These are phyloP conservation scores for Wasmannia auropunctata DNA, from an alignment of 1,140 invertebrate species.

Conservation along the genomic window DNA sequence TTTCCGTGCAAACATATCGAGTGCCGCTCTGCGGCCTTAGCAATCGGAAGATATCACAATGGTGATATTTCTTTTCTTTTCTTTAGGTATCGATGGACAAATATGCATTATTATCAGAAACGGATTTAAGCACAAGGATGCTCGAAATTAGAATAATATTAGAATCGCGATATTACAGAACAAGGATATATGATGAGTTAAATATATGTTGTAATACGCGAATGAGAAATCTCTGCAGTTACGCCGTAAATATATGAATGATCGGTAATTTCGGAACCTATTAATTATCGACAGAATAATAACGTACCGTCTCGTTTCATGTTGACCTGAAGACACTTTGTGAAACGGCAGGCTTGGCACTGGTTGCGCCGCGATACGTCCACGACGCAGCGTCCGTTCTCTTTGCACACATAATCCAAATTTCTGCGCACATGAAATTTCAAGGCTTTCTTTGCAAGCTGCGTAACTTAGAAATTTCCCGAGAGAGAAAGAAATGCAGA, in stretches of 20 bases:
- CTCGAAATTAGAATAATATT: neutral
- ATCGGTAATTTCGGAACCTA: neutral
- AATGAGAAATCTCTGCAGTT: neutral
- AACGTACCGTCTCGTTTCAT: conserved; percentile 97
- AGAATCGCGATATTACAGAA: neutral
- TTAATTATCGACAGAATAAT: conserved; percentile 61
- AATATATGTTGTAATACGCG: neutral
- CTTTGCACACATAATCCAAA: conserved; percentile 97
- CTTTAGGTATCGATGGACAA: neutral
- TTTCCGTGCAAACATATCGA: conserved; percentile 41
- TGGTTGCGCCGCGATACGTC: conserved; percentile 97
- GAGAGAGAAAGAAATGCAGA: neutral
- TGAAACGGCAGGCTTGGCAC: conserved; percentile 97
- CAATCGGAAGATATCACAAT: neutral
- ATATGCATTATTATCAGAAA: neutral
- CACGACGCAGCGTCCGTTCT: conserved; percentile 94
- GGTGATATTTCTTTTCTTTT: neutral
- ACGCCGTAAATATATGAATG: neutral
- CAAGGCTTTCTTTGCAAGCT: neutral
- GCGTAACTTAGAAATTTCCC: neutral
- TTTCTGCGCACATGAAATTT: conserved; percentile 86
- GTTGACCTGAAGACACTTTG: conserved; percentile 96
- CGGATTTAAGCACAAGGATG: neutral
- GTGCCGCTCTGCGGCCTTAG: neutral
- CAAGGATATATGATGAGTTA: neutral